Evolutionary conservation across 2,797 vertebrate species (phyloP).

Genomic region (Oophaga sylvatica): DNA sequence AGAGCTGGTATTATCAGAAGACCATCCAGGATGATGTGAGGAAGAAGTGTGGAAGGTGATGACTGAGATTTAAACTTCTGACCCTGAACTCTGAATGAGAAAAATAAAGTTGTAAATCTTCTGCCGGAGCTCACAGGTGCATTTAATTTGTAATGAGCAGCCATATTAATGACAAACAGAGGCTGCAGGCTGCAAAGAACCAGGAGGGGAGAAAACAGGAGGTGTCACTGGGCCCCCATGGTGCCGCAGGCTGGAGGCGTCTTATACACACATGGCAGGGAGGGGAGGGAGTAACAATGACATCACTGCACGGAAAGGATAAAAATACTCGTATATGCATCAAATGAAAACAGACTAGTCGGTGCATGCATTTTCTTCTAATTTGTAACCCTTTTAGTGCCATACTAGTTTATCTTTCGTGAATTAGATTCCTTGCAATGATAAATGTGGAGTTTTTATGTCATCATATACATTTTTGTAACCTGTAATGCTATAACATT

Average conservation of each 20-base stretch:
- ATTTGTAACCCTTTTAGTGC: not conserved
- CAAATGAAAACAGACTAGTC: slow-evolving; percentile 3
- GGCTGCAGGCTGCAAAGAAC: slow-evolving; percentile 27
- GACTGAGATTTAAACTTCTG: slow-evolving; percentile 47
- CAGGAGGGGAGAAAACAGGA: slow-evolving; percentile 5
- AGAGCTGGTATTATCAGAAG: not conserved
- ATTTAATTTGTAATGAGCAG: slow-evolving; percentile 49
- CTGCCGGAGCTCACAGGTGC: slow-evolving; percentile 29
- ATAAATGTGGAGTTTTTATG: not conserved
- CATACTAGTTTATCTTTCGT: not conserved
- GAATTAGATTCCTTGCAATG: not conserved
- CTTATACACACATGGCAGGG: not conserved
- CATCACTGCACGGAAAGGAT: slow-evolving; percentile 19
- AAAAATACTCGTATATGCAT: not conserved
- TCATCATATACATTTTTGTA: not conserved
- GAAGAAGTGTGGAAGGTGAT: slow-evolving; percentile 10
- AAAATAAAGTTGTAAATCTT: slow-evolving; percentile 54
- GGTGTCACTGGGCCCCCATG: slow-evolving; percentile 15
- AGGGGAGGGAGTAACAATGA: not conserved
- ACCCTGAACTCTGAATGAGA: slow-evolving; percentile 45
- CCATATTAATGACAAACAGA: slow-evolving; percentile 39
- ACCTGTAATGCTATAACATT: not conserved
- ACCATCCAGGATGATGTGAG: slow-evolving; percentile 1
- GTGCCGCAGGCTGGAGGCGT: not conserved
- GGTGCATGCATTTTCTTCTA: not conserved